phyloP scores from a whole-genome alignment of 2,888 invertebrate genomes.

The Cyclophora albipunctata region DNA sequence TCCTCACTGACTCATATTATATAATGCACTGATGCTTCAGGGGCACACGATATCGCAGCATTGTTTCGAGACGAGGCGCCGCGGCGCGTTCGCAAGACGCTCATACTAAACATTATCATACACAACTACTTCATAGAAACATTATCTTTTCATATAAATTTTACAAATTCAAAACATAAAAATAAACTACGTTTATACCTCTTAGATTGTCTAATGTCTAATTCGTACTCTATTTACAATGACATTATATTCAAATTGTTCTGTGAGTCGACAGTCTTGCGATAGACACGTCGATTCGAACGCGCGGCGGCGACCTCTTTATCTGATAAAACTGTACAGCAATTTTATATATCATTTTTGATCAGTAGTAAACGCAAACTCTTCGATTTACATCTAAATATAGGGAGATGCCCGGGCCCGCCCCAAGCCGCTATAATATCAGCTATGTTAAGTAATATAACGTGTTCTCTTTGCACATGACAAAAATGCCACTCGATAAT shows the following conservation, averaged over 20 bases:
- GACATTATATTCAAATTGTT: constrained; percentile 66
- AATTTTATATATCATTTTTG: constrained; percentile 68
- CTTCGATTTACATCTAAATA: constrained; percentile 61
- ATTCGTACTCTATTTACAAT: constrained; percentile 70
- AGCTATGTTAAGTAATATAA: constrained; percentile 66
- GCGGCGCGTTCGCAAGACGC: constrained; percentile 36
- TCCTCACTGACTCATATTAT: constrained; percentile 57
- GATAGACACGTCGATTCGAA: constrained; percentile 34
- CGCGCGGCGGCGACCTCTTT: constrained; percentile 39
- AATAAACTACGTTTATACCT: constrained; percentile 65
- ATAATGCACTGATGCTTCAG: constrained; percentile 70
- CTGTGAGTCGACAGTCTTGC: constrained; percentile 58
- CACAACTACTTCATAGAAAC: constrained; percentile 25
- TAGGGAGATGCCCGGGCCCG: constrained; percentile 66
- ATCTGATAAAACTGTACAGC: constrained; percentile 56
- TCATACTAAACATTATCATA: constrained; percentile 21
- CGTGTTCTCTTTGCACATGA: constrained; percentile 57
- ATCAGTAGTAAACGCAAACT: constrained; percentile 65
- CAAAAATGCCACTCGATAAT: constrained; percentile 49
- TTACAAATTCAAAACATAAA: constrained; percentile 48
- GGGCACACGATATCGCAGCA: constrained; percentile 74
- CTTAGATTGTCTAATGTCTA: constrained; percentile 63
- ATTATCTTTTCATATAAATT: constrained; percentile 40
- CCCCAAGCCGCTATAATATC: constrained; percentile 69
- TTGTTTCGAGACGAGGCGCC: constrained; percentile 49